phyloP scores from a whole-genome alignment of 1,140 invertebrate genomes.

The Philotrypesis tridentata region DNA sequence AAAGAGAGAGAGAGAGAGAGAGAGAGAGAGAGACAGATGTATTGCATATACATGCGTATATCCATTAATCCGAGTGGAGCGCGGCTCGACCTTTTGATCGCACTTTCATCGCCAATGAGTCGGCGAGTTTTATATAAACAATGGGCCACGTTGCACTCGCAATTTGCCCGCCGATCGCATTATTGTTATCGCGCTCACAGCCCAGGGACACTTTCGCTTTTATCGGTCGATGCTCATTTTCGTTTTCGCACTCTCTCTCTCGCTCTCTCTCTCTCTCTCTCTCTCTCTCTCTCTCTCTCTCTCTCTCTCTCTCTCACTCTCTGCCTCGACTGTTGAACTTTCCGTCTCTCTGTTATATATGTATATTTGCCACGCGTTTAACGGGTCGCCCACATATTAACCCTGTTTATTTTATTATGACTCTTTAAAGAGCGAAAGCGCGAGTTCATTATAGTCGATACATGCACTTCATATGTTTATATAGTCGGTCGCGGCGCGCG shows the following conservation, averaged over 20 bases:
- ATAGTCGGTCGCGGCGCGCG: not conserved
- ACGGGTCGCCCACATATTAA: slow-evolving; percentile 37
- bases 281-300: no score
- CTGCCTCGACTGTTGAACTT: slow-evolving; percentile 11
- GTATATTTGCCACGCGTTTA: slow-evolving; percentile 11
- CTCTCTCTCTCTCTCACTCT: no score
- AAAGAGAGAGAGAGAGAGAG: not conserved
- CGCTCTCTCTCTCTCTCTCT: no score
- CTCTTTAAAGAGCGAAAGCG: not conserved
- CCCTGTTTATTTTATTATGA: slow-evolving; percentile 27
- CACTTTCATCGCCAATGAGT: slow-evolving; percentile 44
- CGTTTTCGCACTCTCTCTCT: slow-evolving; percentile 27
- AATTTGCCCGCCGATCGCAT: slow-evolving; percentile 46
- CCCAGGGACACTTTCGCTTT: slow-evolving; percentile 45
- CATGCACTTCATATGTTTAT: not conserved
- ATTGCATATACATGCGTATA: not conserved
- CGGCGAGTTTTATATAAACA: slow-evolving; percentile 46
- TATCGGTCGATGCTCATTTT: slow-evolving; percentile 36
- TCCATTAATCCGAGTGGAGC: slow-evolving; percentile 37
- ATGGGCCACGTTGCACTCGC: not conserved
- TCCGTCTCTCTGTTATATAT: not conserved
- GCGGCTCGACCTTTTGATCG: slow-evolving; percentile 38
- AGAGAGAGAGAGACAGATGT: not conserved
- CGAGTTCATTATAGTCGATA: slow-evolving; percentile 17
- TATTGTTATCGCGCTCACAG: slow-evolving; percentile 30